phyloP scores from a whole-genome alignment of 2,113 vertebrate genomes.

The Catharus minimus region DNA sequence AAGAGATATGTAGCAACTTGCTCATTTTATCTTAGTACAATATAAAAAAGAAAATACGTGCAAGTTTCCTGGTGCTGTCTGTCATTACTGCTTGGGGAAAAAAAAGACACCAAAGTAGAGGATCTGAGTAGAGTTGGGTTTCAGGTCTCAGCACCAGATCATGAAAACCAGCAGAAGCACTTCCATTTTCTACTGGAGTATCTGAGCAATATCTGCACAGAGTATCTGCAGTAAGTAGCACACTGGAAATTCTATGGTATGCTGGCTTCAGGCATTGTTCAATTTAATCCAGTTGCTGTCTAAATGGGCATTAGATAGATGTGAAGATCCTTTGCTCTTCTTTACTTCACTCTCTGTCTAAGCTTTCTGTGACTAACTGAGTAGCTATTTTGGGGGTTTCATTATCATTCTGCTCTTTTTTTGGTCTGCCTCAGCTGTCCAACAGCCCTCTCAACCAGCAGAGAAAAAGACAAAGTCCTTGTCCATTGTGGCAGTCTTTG shows the following conservation, averaged over 20 bases:
- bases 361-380: neutral
- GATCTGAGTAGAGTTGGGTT: neutral
- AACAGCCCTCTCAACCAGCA: neutral
- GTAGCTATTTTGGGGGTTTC: neutral
- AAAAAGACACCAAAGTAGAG: neutral
- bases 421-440: rapidly evolving
- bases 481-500: neutral
- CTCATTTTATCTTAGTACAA: neutral
- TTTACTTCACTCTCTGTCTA: neutral
- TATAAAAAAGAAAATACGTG: neutral
- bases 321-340: neutral
- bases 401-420: neutral
- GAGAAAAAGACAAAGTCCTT: neutral
- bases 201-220: neutral
- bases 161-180: neutral
- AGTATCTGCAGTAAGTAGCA: neutral
- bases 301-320: neutral
- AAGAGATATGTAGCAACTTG: neutral
- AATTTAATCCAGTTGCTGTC: neutral
- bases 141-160: neutral
- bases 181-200: neutral
- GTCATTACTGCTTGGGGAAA: neutral
- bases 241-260: neutral
- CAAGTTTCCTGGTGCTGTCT: neutral
- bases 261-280: neutral